phyloP scores from a whole-genome alignment of 2,113 vertebrate genomes.

The Colossoma macropomum region DNA sequence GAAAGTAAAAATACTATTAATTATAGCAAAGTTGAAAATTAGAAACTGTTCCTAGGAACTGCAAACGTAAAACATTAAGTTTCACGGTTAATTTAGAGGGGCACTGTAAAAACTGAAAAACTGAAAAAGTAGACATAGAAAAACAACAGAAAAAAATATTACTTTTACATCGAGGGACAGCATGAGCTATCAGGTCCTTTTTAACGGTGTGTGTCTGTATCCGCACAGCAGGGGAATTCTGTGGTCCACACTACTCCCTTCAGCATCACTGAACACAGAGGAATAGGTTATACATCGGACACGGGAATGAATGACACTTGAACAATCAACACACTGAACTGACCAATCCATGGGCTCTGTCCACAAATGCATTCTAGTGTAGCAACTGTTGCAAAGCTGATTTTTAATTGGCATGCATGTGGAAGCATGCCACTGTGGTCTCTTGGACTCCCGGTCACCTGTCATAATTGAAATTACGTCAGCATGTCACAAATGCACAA shows the following conservation, averaged over 20 bases:
- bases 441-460: too few species aligned
- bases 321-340: neutral
- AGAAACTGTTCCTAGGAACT: neutral
- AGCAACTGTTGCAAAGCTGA: too few species aligned
- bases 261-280: conserved; percentile 50
- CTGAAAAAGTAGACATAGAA: too few species aligned
- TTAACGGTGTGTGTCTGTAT: conserved; percentile 43
- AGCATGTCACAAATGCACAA: too few species aligned
- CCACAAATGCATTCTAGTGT: too few species aligned
- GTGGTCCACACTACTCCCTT: conserved; percentile 53
- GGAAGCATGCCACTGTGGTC: too few species aligned
- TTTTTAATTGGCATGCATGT: too few species aligned
- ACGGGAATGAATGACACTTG: neutral
- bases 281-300: conserved; percentile 36
- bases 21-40: neutral
- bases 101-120: neutral
- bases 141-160: neutral
- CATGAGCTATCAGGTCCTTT: conserved; percentile 32
- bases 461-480: too few species aligned
- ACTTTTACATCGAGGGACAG: conserved; percentile 27
- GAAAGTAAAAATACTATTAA: neutral
- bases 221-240: conserved; percentile 45
- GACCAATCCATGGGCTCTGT: too few species aligned
- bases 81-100: conserved; percentile 25
- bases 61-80: neutral